Base-by-base conservation (phyloP, 1,140 invertebrate genomes). In the Leptopilina boulardi region DNA sequence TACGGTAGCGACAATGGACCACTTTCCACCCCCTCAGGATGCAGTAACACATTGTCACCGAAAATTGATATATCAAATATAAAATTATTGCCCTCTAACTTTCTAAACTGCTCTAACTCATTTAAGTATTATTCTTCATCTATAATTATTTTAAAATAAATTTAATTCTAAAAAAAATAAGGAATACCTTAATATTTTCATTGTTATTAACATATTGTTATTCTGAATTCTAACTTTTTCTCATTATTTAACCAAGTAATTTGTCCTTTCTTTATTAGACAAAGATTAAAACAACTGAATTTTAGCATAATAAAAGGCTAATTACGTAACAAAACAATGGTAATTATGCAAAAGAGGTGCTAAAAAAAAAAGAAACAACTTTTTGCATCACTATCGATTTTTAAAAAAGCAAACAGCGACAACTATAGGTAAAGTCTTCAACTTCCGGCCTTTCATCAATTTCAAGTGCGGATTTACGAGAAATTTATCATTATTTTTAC, bases 1-100 rank as follows among this genome's bases (percentile, higher is more conserved):
- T 82, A 81, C 80, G 79, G 76, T 77, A 76, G 75, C 79, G 81
- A 80, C 81, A 78, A 76, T 74, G 76, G 80, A 78, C 81, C 80
- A 80, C 75, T 66, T 66, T 66, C 59, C 26, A 66, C 59, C 59
- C 56, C 59, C 5, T 1, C 23, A 38, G 59, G 59, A 66, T 66
- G 59, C 23, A 30, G 59, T 26, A 66, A 66, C 59, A 30, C 15
- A 66, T 66, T 66, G 59, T 23, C 15, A 30, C 9, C 26, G 59
- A 66, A 66, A 66, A 66, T 18, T 51, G 47, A 51, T 51, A 18
- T 51, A 51, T 18, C 47, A 18, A n/a, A 51, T 18, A 51, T 0
- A 51, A 51, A 18, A 51, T 51, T 51, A 66, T 23, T 66, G 3
- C 11, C 23, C 13, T n/a, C n/a, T 6, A 8, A n/a, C 11, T 30